Evolutionary conservation across 2,888 invertebrate species (phyloP).

Genomic region (Falcaria lacertinaria): DNA sequence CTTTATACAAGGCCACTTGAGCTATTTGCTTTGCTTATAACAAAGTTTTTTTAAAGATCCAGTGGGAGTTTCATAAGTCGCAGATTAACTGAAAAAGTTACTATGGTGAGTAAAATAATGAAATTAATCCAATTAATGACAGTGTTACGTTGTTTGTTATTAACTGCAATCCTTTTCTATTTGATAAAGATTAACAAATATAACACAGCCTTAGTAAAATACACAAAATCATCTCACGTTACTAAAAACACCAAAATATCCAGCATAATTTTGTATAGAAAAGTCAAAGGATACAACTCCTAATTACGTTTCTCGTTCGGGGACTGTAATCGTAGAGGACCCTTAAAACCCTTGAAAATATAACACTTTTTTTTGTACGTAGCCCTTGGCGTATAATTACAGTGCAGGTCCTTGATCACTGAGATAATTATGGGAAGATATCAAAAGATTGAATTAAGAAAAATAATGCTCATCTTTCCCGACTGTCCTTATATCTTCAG

Average conservation of each 20-base stretch:
- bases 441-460: background rate
- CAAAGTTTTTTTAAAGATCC: too few relatives aligned
- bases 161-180: too few relatives aligned
- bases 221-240: background rate
- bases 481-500: too few relatives aligned
- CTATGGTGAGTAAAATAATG: too few relatives aligned
- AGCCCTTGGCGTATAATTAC: slow-evolving; percentile 8
- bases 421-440: background rate
- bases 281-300: background rate
- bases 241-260: background rate
- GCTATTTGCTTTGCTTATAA: too few relatives aligned
- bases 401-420: slow-evolving; percentile 1
- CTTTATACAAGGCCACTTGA: too few relatives aligned
- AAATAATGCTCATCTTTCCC: too few relatives aligned
- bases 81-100: too few relatives aligned
- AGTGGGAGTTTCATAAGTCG: too few relatives aligned
- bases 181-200: too few relatives aligned
- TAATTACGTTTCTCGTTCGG: background rate
- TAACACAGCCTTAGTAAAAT: background rate
- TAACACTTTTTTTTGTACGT: background rate
- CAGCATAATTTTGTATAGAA: background rate
- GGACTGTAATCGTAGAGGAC: background rate
- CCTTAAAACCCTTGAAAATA: slow-evolving; percentile 5
- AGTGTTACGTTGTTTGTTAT: too few relatives aligned
- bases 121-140: too few relatives aligned